Evolutionary conservation across 2,888 invertebrate species (phyloP).

Genomic region (Pinctada fucata): DNA sequence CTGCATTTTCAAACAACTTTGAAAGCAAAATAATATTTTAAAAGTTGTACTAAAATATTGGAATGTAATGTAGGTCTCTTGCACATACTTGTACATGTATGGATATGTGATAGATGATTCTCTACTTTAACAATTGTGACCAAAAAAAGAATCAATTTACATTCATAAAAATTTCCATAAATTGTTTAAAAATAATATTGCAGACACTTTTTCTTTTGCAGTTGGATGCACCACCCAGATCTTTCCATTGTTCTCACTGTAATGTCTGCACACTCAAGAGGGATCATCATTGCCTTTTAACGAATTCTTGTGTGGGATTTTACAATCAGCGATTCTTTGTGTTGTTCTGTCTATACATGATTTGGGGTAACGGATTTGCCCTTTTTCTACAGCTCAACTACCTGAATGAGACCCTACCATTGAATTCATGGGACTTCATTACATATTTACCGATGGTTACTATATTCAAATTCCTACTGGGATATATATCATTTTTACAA

Average conservation of each 20-base stretch:
- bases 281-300: conserved; percentile 77
- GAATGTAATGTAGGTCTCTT: too few species aligned
- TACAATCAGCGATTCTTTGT: conserved; percentile 77
- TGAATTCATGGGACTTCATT: conserved; percentile 49
- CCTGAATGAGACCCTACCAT: conserved; percentile 53
- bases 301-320: conserved; percentile 75
- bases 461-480: conserved; percentile 52
- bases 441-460: conserved; percentile 61
- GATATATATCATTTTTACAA: conserved; percentile 54
- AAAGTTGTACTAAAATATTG: too few species aligned
- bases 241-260: conserved; percentile 76
- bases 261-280: conserved; percentile 75
- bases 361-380: conserved; percentile 48
- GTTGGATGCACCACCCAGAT: conserved; percentile 66
- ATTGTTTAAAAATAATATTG: too few species aligned
- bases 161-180: too few species aligned
- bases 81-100: too few species aligned
- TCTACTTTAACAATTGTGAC: too few species aligned
- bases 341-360: conserved; percentile 70
- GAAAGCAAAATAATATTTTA: too few species aligned
- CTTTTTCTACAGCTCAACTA: conserved; percentile 61
- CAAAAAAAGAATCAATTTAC: too few species aligned
- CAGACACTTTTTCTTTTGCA: conserved; percentile 41
- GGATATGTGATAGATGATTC: too few species aligned
- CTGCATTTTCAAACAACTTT: too few species aligned